These are phyloP conservation scores for Sebastolobus altivelis DNA, from an alignment of 2,797 vertebrate genomes.

Conservation along the genomic window DNA sequence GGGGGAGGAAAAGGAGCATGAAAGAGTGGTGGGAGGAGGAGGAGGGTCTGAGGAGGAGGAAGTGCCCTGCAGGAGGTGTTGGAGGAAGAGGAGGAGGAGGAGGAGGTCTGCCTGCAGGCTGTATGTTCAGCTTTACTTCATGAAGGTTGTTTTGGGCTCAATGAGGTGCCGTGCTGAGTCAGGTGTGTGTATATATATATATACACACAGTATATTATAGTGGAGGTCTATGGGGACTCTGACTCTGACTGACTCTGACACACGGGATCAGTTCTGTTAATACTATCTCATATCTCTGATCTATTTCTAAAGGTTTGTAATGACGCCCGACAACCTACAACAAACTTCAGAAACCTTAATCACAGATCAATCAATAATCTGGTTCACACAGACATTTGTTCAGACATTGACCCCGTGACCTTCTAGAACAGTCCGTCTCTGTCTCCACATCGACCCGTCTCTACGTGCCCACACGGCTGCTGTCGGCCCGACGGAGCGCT, in stretches of 20 bases:
- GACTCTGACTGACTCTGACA: no score
- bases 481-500: slow-evolving; percentile 22
- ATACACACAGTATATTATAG: no score
- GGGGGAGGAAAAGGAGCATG: background rate
- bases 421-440: background rate
- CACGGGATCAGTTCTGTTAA: background rate
- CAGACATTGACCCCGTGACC: background rate
- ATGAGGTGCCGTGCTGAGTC: slow-evolving; percentile 54
- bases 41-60: slow-evolving; percentile 37
- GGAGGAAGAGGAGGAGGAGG: slow-evolving; percentile 31
- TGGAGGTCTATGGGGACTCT: no score
- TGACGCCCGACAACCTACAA: background rate
- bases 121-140: slow-evolving; percentile 72
- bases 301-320: background rate
- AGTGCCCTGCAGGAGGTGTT: slow-evolving; percentile 43
- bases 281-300: background rate
- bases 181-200: slow-evolving; percentile 35
- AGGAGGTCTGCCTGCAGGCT: slow-evolving; percentile 61
- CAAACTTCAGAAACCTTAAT: background rate
- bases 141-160: slow-evolving; percentile 60
- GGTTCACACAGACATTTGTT: background rate
- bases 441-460: slow-evolving; percentile 35
- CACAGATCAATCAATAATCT: background rate
- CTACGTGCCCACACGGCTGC: slow-evolving; percentile 31
- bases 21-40: background rate